Evolutionary conservation across 2,797 vertebrate genomes (phyloP).

Genomic region (Helostoma temminkii): DNA sequence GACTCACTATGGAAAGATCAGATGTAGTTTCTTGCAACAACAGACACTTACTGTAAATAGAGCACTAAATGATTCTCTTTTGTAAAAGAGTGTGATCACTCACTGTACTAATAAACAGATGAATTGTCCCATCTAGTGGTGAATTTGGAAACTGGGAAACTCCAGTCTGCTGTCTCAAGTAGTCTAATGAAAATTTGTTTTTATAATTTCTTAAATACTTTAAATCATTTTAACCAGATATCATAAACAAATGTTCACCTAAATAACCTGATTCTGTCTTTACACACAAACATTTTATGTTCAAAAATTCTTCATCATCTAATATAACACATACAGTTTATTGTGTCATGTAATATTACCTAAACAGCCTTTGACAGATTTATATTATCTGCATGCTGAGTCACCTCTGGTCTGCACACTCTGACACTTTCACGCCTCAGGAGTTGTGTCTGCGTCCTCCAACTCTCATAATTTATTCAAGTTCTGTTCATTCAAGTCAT

Average conservation of each 20-base stretch:
- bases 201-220: constrained; percentile 5
- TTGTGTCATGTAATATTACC: constrained; percentile 31
- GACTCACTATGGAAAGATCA: constrained; percentile 22
- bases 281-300: not conserved
- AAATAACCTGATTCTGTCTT: not conserved
- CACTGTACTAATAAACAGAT: constrained; percentile 49
- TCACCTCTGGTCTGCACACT: constrained; percentile 48
- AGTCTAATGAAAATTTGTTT: constrained; percentile 1
- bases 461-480: constrained; percentile 47
- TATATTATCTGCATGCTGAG: constrained; percentile 38
- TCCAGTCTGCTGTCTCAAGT: not conserved
- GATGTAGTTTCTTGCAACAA: constrained; percentile 16
- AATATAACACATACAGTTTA: constrained; percentile 19
- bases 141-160: constrained; percentile 56
- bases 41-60: constrained; percentile 14
- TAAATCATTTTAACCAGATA: constrained; percentile 3
- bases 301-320: not conserved
- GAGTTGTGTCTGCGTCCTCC: constrained; percentile 52
- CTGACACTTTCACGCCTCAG: constrained; percentile 50
- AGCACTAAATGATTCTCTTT: not conserved
- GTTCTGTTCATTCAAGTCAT: constrained; percentile 26
- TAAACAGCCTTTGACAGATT: constrained; percentile 56
- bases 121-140: constrained; percentile 81
- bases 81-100: not conserved
- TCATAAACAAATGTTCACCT: not conserved